A percentile compares a stretch with the other conserved stretches of the same genome.
Evolutionary conservation across 2,113 vertebrate species (phyloP).

Genomic region (Rousettus leschenaultii): DNA sequence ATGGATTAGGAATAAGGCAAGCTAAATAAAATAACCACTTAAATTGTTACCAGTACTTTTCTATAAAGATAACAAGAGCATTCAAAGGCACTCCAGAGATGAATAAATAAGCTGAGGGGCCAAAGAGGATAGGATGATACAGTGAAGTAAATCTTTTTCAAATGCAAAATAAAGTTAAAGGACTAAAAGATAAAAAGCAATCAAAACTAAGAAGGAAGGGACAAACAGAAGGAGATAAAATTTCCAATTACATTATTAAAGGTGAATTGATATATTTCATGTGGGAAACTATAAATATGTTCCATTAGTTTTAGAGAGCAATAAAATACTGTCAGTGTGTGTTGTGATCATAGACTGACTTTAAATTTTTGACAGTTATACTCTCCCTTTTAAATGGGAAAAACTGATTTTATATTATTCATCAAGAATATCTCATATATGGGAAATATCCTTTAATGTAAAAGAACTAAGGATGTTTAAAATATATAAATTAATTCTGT

Average conservation of each 20-base stretch:
- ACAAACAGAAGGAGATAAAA: neutral
- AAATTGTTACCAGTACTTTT: conserved; percentile 17
- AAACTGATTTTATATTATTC: neutral
- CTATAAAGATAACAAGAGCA: neutral
- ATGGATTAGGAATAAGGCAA: conserved; percentile 41
- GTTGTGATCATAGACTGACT: neutral
- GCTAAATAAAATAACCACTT: conserved; percentile 36
- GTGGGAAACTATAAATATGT: neutral
- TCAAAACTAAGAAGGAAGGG: neutral
- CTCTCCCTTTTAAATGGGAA: neutral
- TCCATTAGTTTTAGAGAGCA: neutral
- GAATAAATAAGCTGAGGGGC: conserved; percentile 27
- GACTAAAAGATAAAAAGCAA: neutral
- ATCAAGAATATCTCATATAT: neutral
- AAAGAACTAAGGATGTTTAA: conserved; percentile 12
- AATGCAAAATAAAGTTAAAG: conserved; percentile 22
- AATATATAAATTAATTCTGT: neutral
- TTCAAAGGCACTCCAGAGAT: conserved; percentile 15
- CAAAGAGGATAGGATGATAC: neutral
- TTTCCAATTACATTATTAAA: conserved; percentile 25
- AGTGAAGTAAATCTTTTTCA: conserved; percentile 16
- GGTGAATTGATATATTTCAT: neutral
- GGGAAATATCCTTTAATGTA: neutral
- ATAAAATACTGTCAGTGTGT: neutral
- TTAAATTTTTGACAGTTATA: neutral